phyloP scores from a whole-genome alignment of 2,113 vertebrate species.

The Ploceus nigricollis region DNA sequence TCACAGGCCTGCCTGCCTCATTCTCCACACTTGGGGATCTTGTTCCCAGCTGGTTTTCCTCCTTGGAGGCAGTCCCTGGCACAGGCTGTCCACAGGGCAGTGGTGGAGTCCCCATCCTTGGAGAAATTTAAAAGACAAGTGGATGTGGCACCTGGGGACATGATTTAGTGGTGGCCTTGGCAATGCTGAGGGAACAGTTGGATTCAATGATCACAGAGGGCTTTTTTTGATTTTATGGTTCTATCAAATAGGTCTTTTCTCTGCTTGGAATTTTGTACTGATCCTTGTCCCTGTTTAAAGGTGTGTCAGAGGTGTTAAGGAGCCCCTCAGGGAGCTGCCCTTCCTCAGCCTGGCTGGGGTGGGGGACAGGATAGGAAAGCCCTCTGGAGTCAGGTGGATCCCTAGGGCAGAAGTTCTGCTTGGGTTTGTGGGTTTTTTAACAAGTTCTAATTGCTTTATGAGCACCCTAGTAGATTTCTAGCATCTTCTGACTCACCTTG shows the following conservation, averaged over 20 bases:
- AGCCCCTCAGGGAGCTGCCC: neutral
- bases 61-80: neutral
- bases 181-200: neutral
- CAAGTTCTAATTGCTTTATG: neutral
- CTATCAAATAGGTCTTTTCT: neutral
- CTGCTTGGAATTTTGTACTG: neutral
- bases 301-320: neutral
- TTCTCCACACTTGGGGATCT: neutral
- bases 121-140: neutral
- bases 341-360: neutral
- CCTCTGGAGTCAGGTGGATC: neutral
- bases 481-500: neutral
- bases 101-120: neutral
- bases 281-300: neutral
- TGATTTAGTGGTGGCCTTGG: neutral
- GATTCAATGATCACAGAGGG: neutral
- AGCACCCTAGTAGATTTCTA: neutral
- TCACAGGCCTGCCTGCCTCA: neutral
- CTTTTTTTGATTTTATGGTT: too few relatives aligned
- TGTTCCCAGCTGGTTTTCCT: neutral
- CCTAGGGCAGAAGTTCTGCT: neutral
- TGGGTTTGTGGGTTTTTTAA: neutral
- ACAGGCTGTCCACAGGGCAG: neutral
- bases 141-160: neutral
- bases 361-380: neutral